Evolutionary conservation across 1,140 invertebrate species (phyloP).

Genomic region (Trachelipus rathkii): DNA sequence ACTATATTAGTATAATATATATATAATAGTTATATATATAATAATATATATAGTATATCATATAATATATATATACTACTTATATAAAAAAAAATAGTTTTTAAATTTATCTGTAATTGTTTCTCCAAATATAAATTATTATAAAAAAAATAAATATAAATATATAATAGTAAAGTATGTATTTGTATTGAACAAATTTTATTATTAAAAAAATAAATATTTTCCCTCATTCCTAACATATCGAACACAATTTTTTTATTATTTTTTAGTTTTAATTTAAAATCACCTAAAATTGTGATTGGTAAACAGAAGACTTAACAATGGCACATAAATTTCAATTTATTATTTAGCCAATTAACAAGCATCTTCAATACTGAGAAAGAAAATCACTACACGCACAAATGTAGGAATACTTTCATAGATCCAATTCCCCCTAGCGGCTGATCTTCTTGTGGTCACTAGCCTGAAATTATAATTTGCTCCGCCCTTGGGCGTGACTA

Average conservation of each 20-base stretch:
- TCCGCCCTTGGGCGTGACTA: constrained; percentile 6
- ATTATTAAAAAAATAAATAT: no score
- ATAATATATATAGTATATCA: no score
- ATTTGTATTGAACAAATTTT: no score
- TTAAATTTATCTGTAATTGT: no score
- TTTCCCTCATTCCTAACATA: no score
- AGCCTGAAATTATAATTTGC: neutral
- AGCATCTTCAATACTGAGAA: neutral
- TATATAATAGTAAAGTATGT: no score
- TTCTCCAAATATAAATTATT: no score
- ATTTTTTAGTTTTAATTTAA: constrained; percentile 12
- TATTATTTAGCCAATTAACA: constrained; percentile 6
- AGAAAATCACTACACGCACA: neutral
- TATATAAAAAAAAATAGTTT: no score
- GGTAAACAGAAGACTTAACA: neutral
- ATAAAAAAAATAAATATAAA: no score
- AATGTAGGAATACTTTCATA: neutral
- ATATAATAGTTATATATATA: no score
- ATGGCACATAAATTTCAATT: neutral
- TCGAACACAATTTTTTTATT: neutral
- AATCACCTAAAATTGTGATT: neutral
- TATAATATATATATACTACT: no score
- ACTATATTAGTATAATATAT: no score
- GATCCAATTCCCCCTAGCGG: neutral
- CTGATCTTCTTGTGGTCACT: constrained; percentile 8